These are phyloP conservation scores for Anoplius nigerrimus DNA, from an alignment of 2,888 invertebrate species.

Conservation along the genomic window DNA sequence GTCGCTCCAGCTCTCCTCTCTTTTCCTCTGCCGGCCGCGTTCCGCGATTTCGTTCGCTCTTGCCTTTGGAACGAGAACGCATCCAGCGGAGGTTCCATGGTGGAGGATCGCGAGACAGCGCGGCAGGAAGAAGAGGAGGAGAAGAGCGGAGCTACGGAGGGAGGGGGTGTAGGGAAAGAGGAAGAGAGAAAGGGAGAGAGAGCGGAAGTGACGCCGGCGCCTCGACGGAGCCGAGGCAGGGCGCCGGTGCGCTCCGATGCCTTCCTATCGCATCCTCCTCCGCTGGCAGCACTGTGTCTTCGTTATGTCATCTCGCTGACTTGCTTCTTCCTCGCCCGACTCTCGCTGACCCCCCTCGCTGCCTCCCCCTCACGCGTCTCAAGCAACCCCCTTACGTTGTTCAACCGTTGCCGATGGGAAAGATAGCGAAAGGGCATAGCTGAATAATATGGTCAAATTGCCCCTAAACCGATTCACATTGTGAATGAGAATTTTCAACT, in stretches of 20 bases:
- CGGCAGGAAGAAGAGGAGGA: constrained; percentile 25
- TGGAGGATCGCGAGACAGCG: constrained; percentile 29
- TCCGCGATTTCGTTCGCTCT: constrained; percentile 33
- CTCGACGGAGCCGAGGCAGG: constrained; percentile 73
- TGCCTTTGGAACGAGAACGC: constrained; percentile 39
- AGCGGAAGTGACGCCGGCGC: constrained; percentile 75
- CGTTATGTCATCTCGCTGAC: constrained; percentile 72
- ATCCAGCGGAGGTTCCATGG: constrained; percentile 27
- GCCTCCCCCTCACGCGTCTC: background rate
- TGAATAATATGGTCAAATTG: no score
- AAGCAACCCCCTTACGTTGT: no score
- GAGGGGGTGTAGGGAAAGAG: constrained; percentile 26
- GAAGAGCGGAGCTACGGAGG: constrained; percentile 25
- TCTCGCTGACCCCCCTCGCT: constrained; percentile 9
- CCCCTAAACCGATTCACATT: no score
- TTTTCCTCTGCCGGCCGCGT: constrained; percentile 27
- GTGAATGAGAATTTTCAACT: no score
- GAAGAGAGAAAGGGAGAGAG: constrained; percentile 47
- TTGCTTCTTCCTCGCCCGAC: constrained; percentile 53
- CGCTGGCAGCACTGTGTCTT: constrained; percentile 69
- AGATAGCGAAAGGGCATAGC: no score
- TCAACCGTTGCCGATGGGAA: no score
- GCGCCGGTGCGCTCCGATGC: constrained; percentile 73
- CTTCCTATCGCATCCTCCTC: constrained; percentile 66
- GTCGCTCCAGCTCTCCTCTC: constrained; percentile 10